These are phyloP conservation scores for Drosophila ohnishii DNA, from an alignment of 1,140 invertebrate genomes.

Conservation along the genomic window DNA sequence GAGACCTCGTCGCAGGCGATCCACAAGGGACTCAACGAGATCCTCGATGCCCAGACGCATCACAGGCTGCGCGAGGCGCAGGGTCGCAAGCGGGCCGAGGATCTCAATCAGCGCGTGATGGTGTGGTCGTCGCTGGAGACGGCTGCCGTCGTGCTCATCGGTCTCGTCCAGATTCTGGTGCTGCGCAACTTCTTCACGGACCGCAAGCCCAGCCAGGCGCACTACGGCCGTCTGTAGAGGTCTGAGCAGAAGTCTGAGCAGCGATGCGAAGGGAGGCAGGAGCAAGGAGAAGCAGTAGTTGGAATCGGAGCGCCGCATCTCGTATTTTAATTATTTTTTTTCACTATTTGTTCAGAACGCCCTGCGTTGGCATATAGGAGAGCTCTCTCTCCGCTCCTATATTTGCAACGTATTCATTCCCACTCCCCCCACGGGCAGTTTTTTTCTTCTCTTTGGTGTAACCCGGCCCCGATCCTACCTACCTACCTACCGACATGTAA, in stretches of 20 bases:
- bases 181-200: slow-evolving; percentile 98
- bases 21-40: slow-evolving; percentile 92
- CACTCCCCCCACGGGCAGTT: slow-evolving; percentile 18
- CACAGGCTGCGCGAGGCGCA: slow-evolving; percentile 97
- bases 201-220: slow-evolving; percentile 85
- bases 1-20: slow-evolving; percentile 95
- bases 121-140: slow-evolving; percentile 97
- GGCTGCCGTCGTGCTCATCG: slow-evolving; percentile 91
- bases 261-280: slow-evolving; percentile 3
- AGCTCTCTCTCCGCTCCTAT: slow-evolving; percentile 10
- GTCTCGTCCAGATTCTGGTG: slow-evolving; percentile 94
- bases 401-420: slow-evolving; percentile 43
- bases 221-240: slow-evolving; percentile 67
- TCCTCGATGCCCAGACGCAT: slow-evolving; percentile 98
- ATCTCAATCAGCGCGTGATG: slow-evolving; percentile 96
- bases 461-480: slow-evolving; percentile 2
- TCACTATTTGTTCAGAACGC: slow-evolving; percentile 12
- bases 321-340: slow-evolving; percentile 4
- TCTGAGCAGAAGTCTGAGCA: neutral
- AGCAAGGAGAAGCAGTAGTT: neutral
- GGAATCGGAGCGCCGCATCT: slow-evolving; percentile 21
- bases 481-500: slow-evolving; percentile 28
- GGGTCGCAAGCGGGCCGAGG: slow-evolving; percentile 95
- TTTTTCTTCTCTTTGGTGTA: slow-evolving; percentile 13
- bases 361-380: slow-evolving; percentile 5